These are phyloP conservation scores for Mayetiola destructor DNA, from an alignment of 2,888 invertebrate species.

Conservation along the genomic window DNA sequence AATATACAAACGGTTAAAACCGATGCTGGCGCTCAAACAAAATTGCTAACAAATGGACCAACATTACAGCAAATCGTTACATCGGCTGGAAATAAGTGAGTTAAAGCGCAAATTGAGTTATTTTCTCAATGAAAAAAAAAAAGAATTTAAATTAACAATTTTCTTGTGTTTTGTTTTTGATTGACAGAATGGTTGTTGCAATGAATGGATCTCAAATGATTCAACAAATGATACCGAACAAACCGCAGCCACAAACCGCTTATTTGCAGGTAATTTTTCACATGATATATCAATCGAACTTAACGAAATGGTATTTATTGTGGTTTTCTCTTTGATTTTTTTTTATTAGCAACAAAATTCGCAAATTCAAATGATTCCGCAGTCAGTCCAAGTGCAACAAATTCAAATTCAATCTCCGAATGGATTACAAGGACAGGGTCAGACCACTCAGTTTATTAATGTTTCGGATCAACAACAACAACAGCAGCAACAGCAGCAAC, in stretches of 20 bases:
- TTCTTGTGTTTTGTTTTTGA: conserved; percentile 4
- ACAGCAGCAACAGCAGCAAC: too few species aligned
- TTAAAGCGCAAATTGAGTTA: conserved; percentile 14
- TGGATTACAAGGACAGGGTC: conserved; percentile 29
- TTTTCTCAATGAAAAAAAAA: too few species aligned
- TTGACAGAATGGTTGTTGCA: conserved; percentile 34
- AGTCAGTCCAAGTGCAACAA: conserved; percentile 36
- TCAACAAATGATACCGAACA: conserved; percentile 23
- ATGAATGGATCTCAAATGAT: conserved; percentile 30
- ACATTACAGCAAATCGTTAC: conserved; percentile 38
- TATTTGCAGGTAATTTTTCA: conserved; percentile 24
- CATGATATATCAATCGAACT: background rate
- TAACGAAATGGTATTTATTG: background rate
- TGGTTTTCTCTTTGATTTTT: background rate
- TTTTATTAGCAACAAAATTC: conserved; percentile 1
- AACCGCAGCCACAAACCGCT: conserved; percentile 17
- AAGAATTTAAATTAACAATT: too few species aligned
- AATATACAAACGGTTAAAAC: conserved; percentile 38
- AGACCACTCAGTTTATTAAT: conserved; percentile 16
- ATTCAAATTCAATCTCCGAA: conserved; percentile 35
- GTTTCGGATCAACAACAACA: too few species aligned
- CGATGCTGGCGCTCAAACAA: conserved; percentile 36
- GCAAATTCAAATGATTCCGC: conserved; percentile 23
- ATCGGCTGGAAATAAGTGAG: conserved; percentile 39
- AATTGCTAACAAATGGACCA: conserved; percentile 26